These are phyloP conservation scores for Eutrigla gurnardus DNA, from an alignment of 2,797 vertebrate genomes.

Conservation along the genomic window DNA sequence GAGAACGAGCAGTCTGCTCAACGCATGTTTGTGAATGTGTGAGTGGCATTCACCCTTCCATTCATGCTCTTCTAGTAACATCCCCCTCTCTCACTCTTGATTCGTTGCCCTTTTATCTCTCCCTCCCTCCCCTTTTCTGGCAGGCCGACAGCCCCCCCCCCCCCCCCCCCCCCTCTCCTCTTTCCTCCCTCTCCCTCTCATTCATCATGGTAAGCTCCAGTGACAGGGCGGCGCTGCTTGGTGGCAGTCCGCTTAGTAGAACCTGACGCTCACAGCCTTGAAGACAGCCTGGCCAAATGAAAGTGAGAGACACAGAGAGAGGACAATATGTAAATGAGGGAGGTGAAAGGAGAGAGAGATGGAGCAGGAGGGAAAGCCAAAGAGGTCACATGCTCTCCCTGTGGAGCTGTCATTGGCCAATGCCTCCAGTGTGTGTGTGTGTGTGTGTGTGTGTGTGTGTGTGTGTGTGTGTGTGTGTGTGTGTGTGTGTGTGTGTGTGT, in stretches of 20 bases:
- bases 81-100: conserved; percentile 41
- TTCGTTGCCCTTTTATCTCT: conserved; percentile 25
- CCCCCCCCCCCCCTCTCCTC: conserved; percentile 6
- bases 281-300: conserved; percentile 63
- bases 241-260: conserved; percentile 73
- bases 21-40: conserved; percentile 43
- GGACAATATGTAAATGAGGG: conserved; percentile 42
- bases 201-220: conserved; percentile 74
- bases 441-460: conserved; percentile 30
- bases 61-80: conserved; percentile 37
- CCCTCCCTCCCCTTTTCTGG: conserved; percentile 20
- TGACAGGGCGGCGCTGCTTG: conserved; percentile 69
- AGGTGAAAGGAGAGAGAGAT: conserved; percentile 25
- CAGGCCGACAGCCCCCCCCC: conserved; percentile 9
- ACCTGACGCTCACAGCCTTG: conserved; percentile 72
- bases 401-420: conserved; percentile 58
- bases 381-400: conserved; percentile 64
- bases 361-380: conserved; percentile 42
- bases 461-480: conserved; percentile 4
- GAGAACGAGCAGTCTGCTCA: neutral
- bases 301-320: conserved; percentile 47
- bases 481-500: conserved; percentile 23
- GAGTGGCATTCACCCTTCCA: conserved; percentile 45
- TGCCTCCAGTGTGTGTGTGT: conserved; percentile 2
- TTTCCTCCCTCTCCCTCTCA: conserved; percentile 52